Evolutionary conservation across 2,888 invertebrate genomes (phyloP).

Genomic region (Drosophila macrospina): DNA sequence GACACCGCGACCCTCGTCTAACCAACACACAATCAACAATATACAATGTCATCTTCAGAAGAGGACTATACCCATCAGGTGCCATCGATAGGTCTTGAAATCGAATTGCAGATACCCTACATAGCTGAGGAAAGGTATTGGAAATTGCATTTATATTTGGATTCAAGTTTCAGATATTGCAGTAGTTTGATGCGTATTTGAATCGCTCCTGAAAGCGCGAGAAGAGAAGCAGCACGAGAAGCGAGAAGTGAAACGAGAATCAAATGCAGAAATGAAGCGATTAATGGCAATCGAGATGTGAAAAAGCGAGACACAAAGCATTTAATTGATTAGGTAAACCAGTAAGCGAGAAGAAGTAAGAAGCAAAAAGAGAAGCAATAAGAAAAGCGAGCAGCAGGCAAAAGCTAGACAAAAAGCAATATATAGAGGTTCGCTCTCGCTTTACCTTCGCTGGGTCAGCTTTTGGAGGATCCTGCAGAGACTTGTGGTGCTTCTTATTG

Average conservation of each 20-base stretch:
- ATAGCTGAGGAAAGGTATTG: no score
- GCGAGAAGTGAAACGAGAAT: neutral
- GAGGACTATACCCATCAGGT: neutral
- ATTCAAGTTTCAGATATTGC: no score
- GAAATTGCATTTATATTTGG: no score
- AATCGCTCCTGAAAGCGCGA: neutral
- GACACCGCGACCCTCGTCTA: neutral
- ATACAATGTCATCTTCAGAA: slow-evolving; percentile 12
- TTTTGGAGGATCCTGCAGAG: slow-evolving; percentile 7
- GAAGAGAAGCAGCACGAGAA: neutral
- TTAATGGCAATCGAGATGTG: no score
- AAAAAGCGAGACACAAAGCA: no score
- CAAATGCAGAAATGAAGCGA: no score
- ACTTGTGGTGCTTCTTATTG: slow-evolving; percentile 9
- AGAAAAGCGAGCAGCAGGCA: neutral
- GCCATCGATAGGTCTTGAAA: neutral
- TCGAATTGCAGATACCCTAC: slow-evolving; percentile 16
- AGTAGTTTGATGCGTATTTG: no score
- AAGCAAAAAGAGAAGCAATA: neutral
- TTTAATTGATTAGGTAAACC: no score
- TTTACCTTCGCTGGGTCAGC: slow-evolving; percentile 17
- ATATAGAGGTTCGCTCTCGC: neutral
- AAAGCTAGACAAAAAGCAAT: neutral
- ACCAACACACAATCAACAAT: neutral
- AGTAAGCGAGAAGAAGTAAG: no score